Evolutionary conservation across 2,888 invertebrate genomes (phyloP).

Genomic region (Leptopterna dolabrata): DNA sequence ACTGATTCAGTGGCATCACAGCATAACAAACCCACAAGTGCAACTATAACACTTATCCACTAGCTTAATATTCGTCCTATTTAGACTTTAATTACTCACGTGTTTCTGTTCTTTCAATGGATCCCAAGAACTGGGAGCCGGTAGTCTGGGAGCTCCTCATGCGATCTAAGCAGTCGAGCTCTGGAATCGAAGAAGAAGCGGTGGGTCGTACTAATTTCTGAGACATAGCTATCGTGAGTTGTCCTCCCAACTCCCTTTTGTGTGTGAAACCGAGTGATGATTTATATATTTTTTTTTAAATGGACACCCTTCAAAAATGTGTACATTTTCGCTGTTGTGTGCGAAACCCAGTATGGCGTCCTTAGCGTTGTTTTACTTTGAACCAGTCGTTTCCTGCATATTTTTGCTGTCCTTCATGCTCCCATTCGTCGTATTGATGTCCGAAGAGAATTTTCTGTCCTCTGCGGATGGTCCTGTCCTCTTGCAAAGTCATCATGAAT

Average conservation of each 20-base stretch:
- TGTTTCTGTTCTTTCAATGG: conserved; percentile 4
- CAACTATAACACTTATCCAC: not conserved
- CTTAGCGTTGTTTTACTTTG: too few relatives aligned
- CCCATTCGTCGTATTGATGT: not conserved
- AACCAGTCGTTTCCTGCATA: too few relatives aligned
- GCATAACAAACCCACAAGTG: not conserved
- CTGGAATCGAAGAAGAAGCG: conserved; percentile 23
- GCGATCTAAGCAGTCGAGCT: conserved; percentile 35
- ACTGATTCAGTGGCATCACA: too few relatives aligned
- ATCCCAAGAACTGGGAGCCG: conserved; percentile 45
- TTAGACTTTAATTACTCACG: not conserved
- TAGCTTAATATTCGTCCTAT: not conserved
- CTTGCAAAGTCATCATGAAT: too few relatives aligned
- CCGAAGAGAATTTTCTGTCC: too few relatives aligned
- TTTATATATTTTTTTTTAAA: not conserved
- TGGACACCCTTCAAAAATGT: not conserved
- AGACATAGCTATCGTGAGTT: conserved; percentile 41
- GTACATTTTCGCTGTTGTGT: not conserved
- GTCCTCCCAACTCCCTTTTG: not conserved
- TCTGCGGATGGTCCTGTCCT: too few relatives aligned
- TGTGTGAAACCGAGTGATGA: not conserved
- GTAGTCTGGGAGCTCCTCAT: conserved; percentile 47
- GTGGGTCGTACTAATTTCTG: conserved; percentile 55
- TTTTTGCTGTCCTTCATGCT: too few relatives aligned
- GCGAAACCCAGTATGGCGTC: not conserved